Base-by-base conservation (phyloP, 2,113 vertebrate genomes). In the Heptranchias perlo region DNA sequence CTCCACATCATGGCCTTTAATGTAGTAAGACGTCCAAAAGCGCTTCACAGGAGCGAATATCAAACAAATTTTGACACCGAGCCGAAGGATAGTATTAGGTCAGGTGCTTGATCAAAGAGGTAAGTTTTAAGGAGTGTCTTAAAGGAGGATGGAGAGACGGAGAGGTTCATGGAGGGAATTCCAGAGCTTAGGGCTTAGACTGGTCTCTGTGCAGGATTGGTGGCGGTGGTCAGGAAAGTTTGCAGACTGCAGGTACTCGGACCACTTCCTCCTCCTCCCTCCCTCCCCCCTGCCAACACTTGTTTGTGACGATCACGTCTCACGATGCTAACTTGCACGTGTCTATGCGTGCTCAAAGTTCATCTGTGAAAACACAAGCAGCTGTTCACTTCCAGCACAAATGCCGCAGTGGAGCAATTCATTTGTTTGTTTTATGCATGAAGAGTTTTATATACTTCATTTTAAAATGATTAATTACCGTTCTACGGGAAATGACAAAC, bases 351-450 rank as follows among this genome's bases (percentile, higher is more conserved):
- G 94, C 39, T 52, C 23, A 1, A 52, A 73, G 94, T 73, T 95
- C 44, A 25, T 25, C 65, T 69, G 65, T 69, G 64, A 64, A 95
- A 95, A 95, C 64, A 52, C 64, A 69, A 18, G 5, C 65, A 95
- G 94, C 64, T 95, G 94, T 7, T 95, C n/a, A 14, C 65, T 95
- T 47, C 39, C 3, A 73, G 94, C 65, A 49, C 28, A 69, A 52
- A 25, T 35, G 25, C 94, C 65, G 28, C 94, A 69, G 64, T 7
- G 44, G 65, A 52, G 94, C 94, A 69, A 67, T 73, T 52, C 44
- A 95, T 95, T 95, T 95, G 94, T 95, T 95, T 95, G 65, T 69
- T 95, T 95, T 95, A 95, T 69, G 94, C 94, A 52, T 95, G 94
- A 95, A 49, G 65, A 67, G 94, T 69, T 95, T 95, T 95, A 95